Evolutionary conservation across 2,113 vertebrate genomes (phyloP), one percentile per base, ranked within the genome.

Genomic region (Ondatra zibethicus): DNA sequence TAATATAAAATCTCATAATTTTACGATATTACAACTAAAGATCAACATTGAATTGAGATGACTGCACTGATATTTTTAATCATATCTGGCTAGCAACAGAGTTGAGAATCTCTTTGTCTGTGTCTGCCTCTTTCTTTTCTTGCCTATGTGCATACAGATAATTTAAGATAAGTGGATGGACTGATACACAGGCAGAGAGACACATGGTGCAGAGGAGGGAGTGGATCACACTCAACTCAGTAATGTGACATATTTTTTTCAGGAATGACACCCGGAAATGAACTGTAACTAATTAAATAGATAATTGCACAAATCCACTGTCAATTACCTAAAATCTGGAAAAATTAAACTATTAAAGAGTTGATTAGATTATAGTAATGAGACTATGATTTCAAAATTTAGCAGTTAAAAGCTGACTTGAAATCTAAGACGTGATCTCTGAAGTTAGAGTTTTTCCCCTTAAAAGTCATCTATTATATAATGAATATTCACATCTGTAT

Each of bases 281-380:
- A 97, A 95, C 63, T 66, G 13, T 86, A 91, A 72, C 76, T 70
- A 90, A 93, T 55, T 92, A 92, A 92, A 88, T n/a, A 90, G 45
- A 72, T 61, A 87, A 52, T 88, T 85, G 82, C 1, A 94, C 31
- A 80, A 80, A 88, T 76, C 7, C 47, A 45, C 66, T 91, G 80
- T 61, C 87, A 88, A 68, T 82, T 93, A 58, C 33, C 39, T 80
- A 77, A 77, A 89, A 96, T 39, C 19, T 89, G 2, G 5, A 27
- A 81, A 84, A 55, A 52, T 33, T 27, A 29, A 11, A 23, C 25
- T n/a, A 50, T 3, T 75, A 70, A 89, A 90, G 2, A 25, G 7
- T 17, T 52, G 25, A 78, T 61, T 50, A 61, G 13, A 88, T 45
- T 88, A 92, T 92, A 86, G 29, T 63, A 63, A 93, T 66, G 3